Evolutionary conservation across 1,140 invertebrate genomes (phyloP).

Genomic region (Cephus cinctus): DNA sequence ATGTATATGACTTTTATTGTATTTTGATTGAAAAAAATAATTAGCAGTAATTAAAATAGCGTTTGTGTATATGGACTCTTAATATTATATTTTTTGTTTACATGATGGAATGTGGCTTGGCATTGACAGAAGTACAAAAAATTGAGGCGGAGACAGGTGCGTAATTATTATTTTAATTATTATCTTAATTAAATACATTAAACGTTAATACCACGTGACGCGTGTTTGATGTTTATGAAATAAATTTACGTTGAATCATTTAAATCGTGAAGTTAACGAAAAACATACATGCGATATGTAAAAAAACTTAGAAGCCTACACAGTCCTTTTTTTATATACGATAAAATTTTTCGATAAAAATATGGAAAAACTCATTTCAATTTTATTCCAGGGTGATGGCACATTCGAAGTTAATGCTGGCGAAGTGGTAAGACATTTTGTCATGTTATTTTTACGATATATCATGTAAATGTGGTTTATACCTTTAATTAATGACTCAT

Average conservation of each 20-base stretch:
- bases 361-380: neutral
- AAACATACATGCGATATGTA: neutral
- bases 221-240: too few relatives aligned
- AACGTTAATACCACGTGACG: too few relatives aligned
- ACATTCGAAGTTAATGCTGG: slow-evolving; percentile 72
- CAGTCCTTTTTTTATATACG: slow-evolving; percentile 8
- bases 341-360: slow-evolving; percentile 41
- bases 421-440: slow-evolving; percentile 62
- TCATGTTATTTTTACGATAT: neutral
- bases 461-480: slow-evolving; percentile 7
- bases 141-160: slow-evolving; percentile 82
- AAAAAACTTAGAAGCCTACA: too few relatives aligned
- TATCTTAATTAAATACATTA: too few relatives aligned
- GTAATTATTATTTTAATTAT: too few relatives aligned
- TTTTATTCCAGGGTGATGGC: slow-evolving; percentile 71
- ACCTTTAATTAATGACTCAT: slow-evolving; percentile 2
- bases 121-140: slow-evolving; percentile 84
- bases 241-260: neutral
- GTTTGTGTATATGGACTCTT: neutral
- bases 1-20: too few relatives aligned
- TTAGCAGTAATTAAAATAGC: too few relatives aligned
- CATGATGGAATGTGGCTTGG: slow-evolving; percentile 31
- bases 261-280: neutral
- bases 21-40: too few relatives aligned
- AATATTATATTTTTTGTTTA: slow-evolving; percentile 11